Evolutionary conservation across 2,888 invertebrate genomes (phyloP).

Genomic region (Drosophila vallismaia): DNA sequence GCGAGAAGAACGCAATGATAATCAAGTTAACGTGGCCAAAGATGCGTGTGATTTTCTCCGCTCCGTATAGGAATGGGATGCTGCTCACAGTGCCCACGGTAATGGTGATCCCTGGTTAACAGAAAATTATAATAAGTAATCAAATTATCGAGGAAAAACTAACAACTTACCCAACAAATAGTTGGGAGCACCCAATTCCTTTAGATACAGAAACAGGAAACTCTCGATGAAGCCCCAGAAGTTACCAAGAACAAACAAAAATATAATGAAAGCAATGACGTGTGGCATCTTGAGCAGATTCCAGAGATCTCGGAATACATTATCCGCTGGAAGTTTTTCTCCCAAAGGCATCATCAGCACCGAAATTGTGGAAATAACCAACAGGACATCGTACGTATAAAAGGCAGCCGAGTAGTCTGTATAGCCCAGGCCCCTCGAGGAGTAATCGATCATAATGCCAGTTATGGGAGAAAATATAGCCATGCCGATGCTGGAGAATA

Average conservation of each 20-base stretch:
- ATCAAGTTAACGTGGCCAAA: slow-evolving; percentile 93
- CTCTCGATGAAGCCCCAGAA: slow-evolving; percentile 96
- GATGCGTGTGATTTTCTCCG: slow-evolving; percentile 91
- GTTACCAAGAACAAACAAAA: slow-evolving; percentile 92
- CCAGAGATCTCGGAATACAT: slow-evolving; percentile 90
- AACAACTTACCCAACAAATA: slow-evolving; percentile 88
- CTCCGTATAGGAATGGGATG: slow-evolving; percentile 92
- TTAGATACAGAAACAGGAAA: slow-evolving; percentile 93
- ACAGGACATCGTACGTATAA: slow-evolving; percentile 89
- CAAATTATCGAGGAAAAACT: neutral
- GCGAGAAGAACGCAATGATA: slow-evolving; percentile 93
- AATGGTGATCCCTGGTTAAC: slow-evolving; percentile 88
- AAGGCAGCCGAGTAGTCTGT: slow-evolving; percentile 95
- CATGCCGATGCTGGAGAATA: slow-evolving; percentile 93
- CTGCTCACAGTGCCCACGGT: slow-evolving; percentile 93
- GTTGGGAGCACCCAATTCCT: slow-evolving; percentile 92
- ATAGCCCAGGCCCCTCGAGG: slow-evolving; percentile 86
- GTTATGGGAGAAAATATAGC: slow-evolving; percentile 92
- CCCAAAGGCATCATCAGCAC: slow-evolving; percentile 92
- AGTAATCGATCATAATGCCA: slow-evolving; percentile 90
- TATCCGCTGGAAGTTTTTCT: slow-evolving; percentile 90
- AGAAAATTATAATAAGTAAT: neutral
- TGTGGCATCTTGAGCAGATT: slow-evolving; percentile 91
- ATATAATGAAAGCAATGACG: slow-evolving; percentile 91
- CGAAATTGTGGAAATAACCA: slow-evolving; percentile 89